These are phyloP conservation scores for Dryocosmus kuriphilus DNA, from an alignment of 2,888 invertebrate species.

Conservation along the genomic window DNA sequence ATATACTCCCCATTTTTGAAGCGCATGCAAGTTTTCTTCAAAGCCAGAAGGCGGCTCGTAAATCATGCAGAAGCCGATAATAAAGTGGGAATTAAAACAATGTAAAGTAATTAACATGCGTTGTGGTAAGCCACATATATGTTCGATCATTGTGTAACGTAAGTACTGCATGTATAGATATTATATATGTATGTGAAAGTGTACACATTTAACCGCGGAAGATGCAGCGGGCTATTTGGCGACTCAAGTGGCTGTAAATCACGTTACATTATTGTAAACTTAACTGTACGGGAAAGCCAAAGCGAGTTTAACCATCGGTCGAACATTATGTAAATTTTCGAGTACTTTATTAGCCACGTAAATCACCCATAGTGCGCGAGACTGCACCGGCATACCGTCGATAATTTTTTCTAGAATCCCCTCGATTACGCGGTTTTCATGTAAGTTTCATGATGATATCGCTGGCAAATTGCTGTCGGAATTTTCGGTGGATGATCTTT, in stretches of 20 bases:
- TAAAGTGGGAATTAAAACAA: constrained; percentile 66
- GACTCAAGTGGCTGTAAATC: constrained; percentile 67
- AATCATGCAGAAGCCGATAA: constrained; percentile 62
- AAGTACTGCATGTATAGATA: neutral
- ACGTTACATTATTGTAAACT: constrained; percentile 65
- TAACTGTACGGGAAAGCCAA: constrained; percentile 61
- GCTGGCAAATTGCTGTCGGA: constrained; percentile 7
- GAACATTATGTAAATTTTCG: constrained; percentile 70
- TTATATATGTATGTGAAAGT: constrained; percentile 5
- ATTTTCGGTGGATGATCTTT: neutral
- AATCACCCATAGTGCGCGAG: constrained; percentile 58
- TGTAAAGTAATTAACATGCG: constrained; percentile 67
- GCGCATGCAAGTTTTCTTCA: constrained; percentile 20
- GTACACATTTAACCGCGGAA: constrained; percentile 22
- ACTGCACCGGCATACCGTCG: neutral
- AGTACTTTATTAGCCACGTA: constrained; percentile 69
- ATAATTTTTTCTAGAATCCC: neutral
- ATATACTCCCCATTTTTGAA: neutral
- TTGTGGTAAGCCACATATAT: constrained; percentile 46
- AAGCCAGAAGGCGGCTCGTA: constrained; percentile 50
- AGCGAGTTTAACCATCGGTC: constrained; percentile 51
- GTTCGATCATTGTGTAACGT: constrained; percentile 15
- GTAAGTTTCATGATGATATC: constrained; percentile 13
- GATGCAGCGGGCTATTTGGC: constrained; percentile 44
- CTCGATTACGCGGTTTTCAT: constrained; percentile 16